Evolutionary conservation across 2,888 invertebrate species (phyloP).

Genomic region (Isotomurus palustris): DNA sequence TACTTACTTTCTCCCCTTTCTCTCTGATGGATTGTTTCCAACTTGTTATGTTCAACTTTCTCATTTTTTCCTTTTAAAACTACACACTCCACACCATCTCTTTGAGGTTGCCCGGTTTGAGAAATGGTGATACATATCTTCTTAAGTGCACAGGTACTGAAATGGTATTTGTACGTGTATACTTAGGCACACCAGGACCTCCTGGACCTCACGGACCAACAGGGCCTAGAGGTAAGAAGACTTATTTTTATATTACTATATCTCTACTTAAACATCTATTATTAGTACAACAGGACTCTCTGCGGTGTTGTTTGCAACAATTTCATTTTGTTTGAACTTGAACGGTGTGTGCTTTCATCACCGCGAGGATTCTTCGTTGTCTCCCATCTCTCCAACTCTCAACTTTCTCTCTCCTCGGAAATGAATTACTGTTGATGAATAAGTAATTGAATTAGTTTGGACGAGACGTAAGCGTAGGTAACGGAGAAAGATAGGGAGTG

Average conservation of each 20-base stretch:
- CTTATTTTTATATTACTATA: no score
- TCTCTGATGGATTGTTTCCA: slow-evolving; percentile 9
- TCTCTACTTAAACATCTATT: neutral
- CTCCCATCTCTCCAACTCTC: no score
- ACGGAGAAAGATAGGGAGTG: no score
- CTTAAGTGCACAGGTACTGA: no score
- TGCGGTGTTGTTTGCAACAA: neutral
- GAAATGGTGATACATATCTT: no score
- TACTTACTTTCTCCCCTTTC: no score
- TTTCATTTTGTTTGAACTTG: neutral
- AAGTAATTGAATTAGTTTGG: slow-evolving; percentile 4
- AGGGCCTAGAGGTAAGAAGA: slow-evolving; percentile 60
- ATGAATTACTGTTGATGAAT: neutral
- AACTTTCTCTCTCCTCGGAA: neutral
- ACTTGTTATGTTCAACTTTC: slow-evolving; percentile 22
- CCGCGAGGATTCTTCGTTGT: no score
- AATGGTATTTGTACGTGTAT: neutral
- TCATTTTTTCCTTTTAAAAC: slow-evolving; percentile 17
- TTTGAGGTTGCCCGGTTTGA: neutral
- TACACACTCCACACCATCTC: neutral
- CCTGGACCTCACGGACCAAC: slow-evolving; percentile 68
- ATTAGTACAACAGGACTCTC: neutral
- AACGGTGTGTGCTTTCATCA: neutral
- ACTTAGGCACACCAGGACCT: slow-evolving; percentile 62
- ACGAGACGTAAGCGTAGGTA: no score